A percentile compares a stretch with the other conserved stretches of the same genome.
phyloP scores from a whole-genome alignment of 37 sponge, comb jelly and placozoan species.

The Oscarella lobularis region DNA sequence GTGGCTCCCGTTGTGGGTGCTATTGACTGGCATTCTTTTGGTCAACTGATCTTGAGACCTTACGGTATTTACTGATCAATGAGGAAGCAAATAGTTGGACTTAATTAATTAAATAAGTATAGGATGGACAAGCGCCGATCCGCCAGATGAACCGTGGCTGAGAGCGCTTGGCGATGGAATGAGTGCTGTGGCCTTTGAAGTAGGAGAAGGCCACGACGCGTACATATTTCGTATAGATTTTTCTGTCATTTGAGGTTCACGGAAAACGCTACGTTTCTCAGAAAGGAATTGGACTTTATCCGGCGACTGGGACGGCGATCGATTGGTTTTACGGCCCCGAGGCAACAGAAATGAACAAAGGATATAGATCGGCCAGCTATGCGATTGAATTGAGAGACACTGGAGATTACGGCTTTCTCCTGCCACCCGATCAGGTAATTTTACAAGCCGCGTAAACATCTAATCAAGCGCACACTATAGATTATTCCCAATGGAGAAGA shows the following conservation, averaged over 20 bases:
- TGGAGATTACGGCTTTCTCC: slow-evolving; percentile 36
- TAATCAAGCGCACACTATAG: no score
- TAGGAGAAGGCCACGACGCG: background rate
- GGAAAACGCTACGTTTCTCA: slow-evolving; percentile 29
- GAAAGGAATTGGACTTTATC: slow-evolving; percentile 36
- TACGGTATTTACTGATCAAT: slow-evolving; percentile 39
- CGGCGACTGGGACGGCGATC: slow-evolving; percentile 28
- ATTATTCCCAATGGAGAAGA: slow-evolving; percentile 47
- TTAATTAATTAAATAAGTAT: background rate
- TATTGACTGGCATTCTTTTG: slow-evolving; percentile 69
- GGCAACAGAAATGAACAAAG: slow-evolving; percentile 32
- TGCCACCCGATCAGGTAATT: slow-evolving; percentile 46
- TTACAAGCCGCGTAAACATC: background rate
- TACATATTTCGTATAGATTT: background rate
- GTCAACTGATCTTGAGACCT: slow-evolving; percentile 60
- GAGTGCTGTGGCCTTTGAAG: background rate
- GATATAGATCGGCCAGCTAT: slow-evolving; percentile 30
- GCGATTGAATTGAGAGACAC: slow-evolving; percentile 41
- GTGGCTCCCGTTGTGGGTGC: slow-evolving; percentile 33
- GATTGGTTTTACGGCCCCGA: slow-evolving; percentile 48
- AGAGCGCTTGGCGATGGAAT: slow-evolving; percentile 26
- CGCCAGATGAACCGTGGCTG: slow-evolving; percentile 41
- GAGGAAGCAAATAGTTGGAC: no score
- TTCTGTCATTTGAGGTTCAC: slow-evolving; percentile 6
- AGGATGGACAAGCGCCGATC: slow-evolving; percentile 33